phyloP scores from a whole-genome alignment of 2,888 invertebrate species.

The Encarsia formosa region DNA sequence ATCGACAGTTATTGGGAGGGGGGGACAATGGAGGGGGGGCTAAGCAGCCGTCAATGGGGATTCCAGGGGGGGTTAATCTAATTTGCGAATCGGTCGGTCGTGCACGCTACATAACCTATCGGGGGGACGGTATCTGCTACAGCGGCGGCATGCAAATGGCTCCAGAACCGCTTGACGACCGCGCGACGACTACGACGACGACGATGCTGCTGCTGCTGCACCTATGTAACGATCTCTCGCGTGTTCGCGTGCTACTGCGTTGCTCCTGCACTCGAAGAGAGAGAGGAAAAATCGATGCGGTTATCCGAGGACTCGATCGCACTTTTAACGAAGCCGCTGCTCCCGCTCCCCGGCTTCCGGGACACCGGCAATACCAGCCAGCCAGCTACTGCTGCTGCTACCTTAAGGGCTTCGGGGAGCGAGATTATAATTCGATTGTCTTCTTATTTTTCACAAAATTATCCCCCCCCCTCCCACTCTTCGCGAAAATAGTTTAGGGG shows the following conservation, averaged over 20 bases:
- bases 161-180: background rate
- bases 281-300: constrained; percentile 9
- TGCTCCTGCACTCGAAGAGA: no score
- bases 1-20: constrained; percentile 1
- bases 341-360: constrained; percentile 1
- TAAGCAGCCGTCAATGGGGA: constrained; percentile 31
- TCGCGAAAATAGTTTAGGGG: no score
- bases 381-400: no score
- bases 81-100: constrained; percentile 35
- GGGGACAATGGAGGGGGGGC: constrained; percentile 12
- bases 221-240: constrained; percentile 7
- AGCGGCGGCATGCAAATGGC: constrained; percentile 19
- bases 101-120: constrained; percentile 34
- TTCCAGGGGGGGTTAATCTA: constrained; percentile 37
- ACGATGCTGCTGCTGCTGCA: background rate
- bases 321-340: constrained; percentile 16
- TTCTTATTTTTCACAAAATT: no score
- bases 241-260: constrained; percentile 5
- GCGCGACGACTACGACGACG: no score
- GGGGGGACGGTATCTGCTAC: no score
- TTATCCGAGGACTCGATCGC: constrained; percentile 10
- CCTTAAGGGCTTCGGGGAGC: no score
- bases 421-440: constrained; percentile 4
- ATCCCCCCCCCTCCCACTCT: no score
- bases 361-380: background rate